phyloP scores from a whole-genome alignment of 2,888 invertebrate genomes.

The Cordilura impudica region DNA sequence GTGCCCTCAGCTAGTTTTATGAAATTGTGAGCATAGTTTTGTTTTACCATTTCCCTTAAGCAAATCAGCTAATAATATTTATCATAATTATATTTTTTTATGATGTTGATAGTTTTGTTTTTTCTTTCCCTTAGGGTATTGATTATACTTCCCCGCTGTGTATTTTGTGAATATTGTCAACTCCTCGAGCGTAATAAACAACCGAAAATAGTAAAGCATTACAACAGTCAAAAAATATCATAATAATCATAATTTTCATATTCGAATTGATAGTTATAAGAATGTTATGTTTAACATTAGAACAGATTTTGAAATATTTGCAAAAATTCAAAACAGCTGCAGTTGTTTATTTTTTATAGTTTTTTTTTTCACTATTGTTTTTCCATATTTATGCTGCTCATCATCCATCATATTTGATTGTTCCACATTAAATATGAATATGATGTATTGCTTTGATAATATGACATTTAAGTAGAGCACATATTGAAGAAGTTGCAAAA shows the following conservation, averaged over 20 bases:
- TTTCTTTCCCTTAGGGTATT: slow-evolving; percentile 21
- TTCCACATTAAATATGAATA: slow-evolving; percentile 14
- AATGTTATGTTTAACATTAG: background rate
- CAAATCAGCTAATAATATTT: slow-evolving; percentile 32
- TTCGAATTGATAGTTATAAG: background rate
- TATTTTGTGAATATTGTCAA: slow-evolving; percentile 37
- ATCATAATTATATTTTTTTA: slow-evolving; percentile 2
- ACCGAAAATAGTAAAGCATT: background rate
- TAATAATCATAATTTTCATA: slow-evolving; percentile 24
- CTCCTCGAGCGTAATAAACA: slow-evolving; percentile 22
- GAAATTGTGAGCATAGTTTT: background rate
- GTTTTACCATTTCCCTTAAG: background rate
- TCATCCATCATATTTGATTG: slow-evolving; percentile 6
- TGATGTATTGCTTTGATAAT: slow-evolving; percentile 31
- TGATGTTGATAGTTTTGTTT: background rate
- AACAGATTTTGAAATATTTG: background rate
- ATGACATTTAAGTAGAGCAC: slow-evolving; percentile 35
- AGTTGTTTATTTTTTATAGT: background rate
- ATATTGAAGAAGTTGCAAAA: background rate
- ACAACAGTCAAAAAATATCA: background rate
- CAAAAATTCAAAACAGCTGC: slow-evolving; percentile 2
- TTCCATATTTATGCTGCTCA: slow-evolving; percentile 1
- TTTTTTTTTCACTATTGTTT: background rate
- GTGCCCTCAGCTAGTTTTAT: background rate
- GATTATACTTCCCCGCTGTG: slow-evolving; percentile 25